Evolutionary conservation across 2,888 invertebrate genomes (phyloP), one percentile per base, ranked within the genome.

Genomic region (Agrypnus murinus): DNA sequence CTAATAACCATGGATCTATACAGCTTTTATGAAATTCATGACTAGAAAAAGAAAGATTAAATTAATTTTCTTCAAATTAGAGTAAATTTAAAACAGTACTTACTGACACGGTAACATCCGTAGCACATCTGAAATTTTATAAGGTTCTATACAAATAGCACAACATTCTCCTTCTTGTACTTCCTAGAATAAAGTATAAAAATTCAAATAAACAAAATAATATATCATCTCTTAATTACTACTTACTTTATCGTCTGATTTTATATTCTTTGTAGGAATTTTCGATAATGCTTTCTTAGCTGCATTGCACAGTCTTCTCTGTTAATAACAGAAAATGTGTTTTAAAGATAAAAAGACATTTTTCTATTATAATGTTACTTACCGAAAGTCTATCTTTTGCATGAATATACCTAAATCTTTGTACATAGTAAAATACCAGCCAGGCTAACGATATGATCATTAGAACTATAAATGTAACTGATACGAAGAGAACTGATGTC

Each of bases 401-500:
- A 85, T 97, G 96, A 72, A 97, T 93, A 84, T 97, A 97, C 71
- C 97, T 89, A 87, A 97, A 97, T 77, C 97, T 89, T 87, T 98
- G 97, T 62, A 98, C 94, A 86, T 98, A 98, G 88, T 98, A 98
- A 87, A 97, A 97, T 71, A 97, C 93, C 45, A 98, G 90, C 97
- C 97, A 98, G 17, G 97, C 95, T 79, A 97, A 87, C 0, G 96
- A 96, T 76, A 97, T 96, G 79, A 97, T 93, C 96, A 97, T 96
- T 78, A 97, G 88, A 72, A 98, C 95, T 78, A 97, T 96, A 87
- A 98, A 97, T 1, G 97, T 97, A 77, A 97, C 95, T 74, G 97
- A 96, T 66, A 98, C 97, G 86, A 98, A 97, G 77, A 98, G 88
- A 80, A 98, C 96, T 0, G 96, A 96, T 8, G 96, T 96, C 84